Evolutionary conservation across 1,140 invertebrate species (phyloP).

Genomic region (Rhyzopertha dominica): DNA sequence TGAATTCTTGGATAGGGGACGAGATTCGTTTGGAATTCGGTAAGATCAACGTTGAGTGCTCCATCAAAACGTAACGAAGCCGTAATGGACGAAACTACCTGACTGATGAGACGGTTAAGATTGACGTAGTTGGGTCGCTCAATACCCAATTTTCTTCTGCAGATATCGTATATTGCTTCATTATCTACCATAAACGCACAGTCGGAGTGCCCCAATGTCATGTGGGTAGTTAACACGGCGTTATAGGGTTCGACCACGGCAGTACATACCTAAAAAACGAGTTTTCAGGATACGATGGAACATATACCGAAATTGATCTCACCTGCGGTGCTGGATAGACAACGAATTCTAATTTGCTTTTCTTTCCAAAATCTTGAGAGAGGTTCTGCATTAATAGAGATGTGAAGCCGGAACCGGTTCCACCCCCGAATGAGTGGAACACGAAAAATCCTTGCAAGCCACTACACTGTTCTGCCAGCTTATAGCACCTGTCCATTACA

Average conservation of each 20-base stretch:
- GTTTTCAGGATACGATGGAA: not conserved
- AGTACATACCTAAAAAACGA: slow-evolving; percentile 43
- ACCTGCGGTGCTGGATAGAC: slow-evolving; percentile 76
- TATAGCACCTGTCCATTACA: slow-evolving; percentile 57
- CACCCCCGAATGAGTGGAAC: slow-evolving; percentile 86
- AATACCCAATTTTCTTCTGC: slow-evolving; percentile 58
- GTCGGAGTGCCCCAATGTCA: slow-evolving; percentile 56
- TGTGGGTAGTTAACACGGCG: slow-evolving; percentile 58
- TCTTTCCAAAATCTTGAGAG: slow-evolving; percentile 69
- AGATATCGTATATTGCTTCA: slow-evolving; percentile 70
- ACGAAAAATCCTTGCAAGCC: slow-evolving; percentile 71
- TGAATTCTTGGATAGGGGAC: slow-evolving; percentile 66
- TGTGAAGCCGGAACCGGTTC: slow-evolving; percentile 81
- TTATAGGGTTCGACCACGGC: slow-evolving; percentile 71
- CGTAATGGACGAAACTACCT: slow-evolving; percentile 72
- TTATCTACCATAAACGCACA: slow-evolving; percentile 65
- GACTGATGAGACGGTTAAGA: slow-evolving; percentile 59
- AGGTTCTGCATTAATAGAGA: slow-evolving; percentile 74
- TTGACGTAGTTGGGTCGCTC: slow-evolving; percentile 59
- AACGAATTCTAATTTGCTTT: slow-evolving; percentile 71
- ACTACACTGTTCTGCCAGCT: slow-evolving; percentile 55
- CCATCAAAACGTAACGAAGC: slow-evolving; percentile 72
- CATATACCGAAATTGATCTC: slow-evolving; percentile 6
- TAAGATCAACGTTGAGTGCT: slow-evolving; percentile 71
- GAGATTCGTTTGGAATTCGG: slow-evolving; percentile 71